Evolutionary conservation across 2,888 invertebrate species (phyloP).

Genomic region (Neria commutata): DNA sequence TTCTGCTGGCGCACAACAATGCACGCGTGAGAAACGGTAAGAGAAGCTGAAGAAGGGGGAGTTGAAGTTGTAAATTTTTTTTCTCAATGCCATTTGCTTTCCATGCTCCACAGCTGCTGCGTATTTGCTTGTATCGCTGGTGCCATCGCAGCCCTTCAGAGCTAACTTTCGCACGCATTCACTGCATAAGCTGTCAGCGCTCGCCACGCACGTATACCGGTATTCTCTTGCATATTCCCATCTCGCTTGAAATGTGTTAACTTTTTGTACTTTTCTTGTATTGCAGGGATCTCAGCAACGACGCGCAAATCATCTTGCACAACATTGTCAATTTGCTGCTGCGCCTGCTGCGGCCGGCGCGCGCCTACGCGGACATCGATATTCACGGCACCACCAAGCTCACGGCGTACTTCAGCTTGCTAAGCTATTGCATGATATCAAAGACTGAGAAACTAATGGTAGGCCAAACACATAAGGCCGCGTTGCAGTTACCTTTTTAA

Average conservation of each 20-base stretch:
- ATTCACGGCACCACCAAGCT: conserved; percentile 90
- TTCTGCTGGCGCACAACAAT: conserved; percentile 82
- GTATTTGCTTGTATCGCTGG: conserved; percentile 84
- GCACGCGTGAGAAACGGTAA: conserved; percentile 83
- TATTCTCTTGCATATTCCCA: conserved; percentile 30
- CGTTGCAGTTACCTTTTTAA: no score
- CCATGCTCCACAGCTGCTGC: conserved; percentile 78
- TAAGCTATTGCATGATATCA: conserved; percentile 90
- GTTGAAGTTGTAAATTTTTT: conserved; percentile 3
- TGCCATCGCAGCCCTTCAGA: conserved; percentile 89
- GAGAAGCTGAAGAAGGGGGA: conserved; percentile 28
- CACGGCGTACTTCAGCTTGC: conserved; percentile 89
- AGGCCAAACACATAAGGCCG: conserved; percentile 80
- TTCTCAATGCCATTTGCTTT: neutral
- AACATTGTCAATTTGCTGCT: conserved; percentile 77
- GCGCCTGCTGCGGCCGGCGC: conserved; percentile 79
- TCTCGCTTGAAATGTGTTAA: neutral
- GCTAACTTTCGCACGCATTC: conserved; percentile 77
- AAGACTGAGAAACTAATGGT: conserved; percentile 93
- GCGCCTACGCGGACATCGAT: conserved; percentile 84
- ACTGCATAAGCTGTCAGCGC: conserved; percentile 57
- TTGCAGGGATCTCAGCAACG: conserved; percentile 63
- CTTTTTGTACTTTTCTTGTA: conserved; percentile 4
- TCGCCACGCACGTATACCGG: conserved; percentile 52
- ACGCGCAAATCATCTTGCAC: conserved; percentile 68